These are phyloP conservation scores for Nicator chloris DNA, from an alignment of 2,113 vertebrate genomes.

Conservation along the genomic window DNA sequence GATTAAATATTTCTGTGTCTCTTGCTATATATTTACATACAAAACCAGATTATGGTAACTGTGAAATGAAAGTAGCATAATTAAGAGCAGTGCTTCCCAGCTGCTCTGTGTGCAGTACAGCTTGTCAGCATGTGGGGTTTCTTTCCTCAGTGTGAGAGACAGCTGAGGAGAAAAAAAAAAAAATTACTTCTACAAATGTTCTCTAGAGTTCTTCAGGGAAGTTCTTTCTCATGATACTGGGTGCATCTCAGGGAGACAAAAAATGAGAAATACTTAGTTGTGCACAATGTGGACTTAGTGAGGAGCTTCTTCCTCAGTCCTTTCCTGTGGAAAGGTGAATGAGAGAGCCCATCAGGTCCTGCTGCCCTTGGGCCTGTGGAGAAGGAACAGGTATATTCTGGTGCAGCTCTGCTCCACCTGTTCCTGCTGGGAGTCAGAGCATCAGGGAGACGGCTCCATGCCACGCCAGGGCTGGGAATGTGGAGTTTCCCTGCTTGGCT, in stretches of 20 bases:
- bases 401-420: not conserved
- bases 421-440: not conserved
- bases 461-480: not conserved
- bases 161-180: not conserved
- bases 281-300: not conserved
- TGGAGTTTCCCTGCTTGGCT: not conserved
- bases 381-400: rapidly evolving
- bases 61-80: not conserved
- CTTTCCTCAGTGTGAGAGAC: not conserved
- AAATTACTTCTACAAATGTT: not conserved
- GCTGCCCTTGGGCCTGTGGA: not conserved
- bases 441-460: rapidly evolving
- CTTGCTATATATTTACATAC: not conserved
- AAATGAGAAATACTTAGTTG: not conserved
- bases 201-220: not conserved
- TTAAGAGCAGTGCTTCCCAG: not conserved
- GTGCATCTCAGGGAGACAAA: not conserved
- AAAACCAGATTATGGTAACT: not conserved
- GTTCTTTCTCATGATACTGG: rapidly evolving
- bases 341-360: not conserved
- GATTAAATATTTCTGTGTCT: not conserved
- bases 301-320: not conserved
- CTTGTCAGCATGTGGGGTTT: not conserved
- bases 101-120: not conserved
- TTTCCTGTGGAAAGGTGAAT: not conserved